phyloP scores from a whole-genome alignment of 2,797 vertebrate species.

The Lycodopsis pacificus region DNA sequence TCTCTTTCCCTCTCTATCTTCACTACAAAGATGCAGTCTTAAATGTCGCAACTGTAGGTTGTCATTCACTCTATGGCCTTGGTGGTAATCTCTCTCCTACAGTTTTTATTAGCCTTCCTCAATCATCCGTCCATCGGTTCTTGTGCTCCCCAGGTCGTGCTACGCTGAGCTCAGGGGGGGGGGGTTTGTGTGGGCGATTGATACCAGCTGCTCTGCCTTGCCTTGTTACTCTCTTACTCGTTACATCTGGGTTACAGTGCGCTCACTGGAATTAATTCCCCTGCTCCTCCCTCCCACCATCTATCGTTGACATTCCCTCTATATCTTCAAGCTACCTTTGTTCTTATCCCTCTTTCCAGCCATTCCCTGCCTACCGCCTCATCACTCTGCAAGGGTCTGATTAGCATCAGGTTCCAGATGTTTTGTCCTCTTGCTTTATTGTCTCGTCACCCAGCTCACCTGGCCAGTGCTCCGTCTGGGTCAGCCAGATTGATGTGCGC shows the following conservation, averaged over 20 bases:
- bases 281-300: neutral
- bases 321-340: slow-evolving; percentile 1
- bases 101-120: slow-evolving; percentile 4
- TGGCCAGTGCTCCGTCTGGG: slow-evolving; percentile 92
- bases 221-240: slow-evolving; percentile 1
- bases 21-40: slow-evolving; percentile 9
- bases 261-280: slow-evolving; percentile 18
- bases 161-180: neutral
- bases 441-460: slow-evolving; percentile 82
- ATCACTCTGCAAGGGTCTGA: slow-evolving; percentile 15
- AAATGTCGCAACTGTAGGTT: slow-evolving; percentile 12
- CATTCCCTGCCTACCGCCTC: neutral
- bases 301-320: neutral
- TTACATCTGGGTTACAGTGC: slow-evolving; percentile 16
- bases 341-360: neutral
- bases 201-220: slow-evolving; percentile 10
- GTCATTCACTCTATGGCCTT: neutral
- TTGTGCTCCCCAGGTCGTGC: slow-evolving; percentile 4
- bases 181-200: slow-evolving; percentile 10
- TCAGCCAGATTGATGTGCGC: slow-evolving; percentile 93
- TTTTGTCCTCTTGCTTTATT: neutral
- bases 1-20: neutral
- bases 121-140: slow-evolving; percentile 11
- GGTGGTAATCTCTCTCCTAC: slow-evolving; percentile 15
- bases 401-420: slow-evolving; percentile 7